phyloP scores from a whole-genome alignment of 2,888 invertebrate species.

The Dione juno region DNA sequence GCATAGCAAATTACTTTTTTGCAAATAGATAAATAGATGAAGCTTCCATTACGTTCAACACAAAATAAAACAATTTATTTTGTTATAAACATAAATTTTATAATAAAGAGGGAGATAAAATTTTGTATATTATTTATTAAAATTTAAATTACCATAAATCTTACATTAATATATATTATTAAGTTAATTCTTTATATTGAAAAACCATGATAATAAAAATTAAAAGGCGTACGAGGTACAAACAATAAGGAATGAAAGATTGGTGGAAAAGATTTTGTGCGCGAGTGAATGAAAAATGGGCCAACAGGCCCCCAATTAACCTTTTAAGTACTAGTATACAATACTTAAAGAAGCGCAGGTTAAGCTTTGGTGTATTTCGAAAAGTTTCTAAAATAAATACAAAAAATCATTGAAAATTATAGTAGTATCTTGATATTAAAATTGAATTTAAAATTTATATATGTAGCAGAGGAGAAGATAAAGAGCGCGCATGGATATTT shows the following conservation, averaged over 20 bases:
- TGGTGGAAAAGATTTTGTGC: constrained; percentile 21
- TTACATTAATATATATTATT: constrained; percentile 13
- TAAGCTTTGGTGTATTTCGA: neutral
- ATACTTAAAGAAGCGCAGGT: neutral
- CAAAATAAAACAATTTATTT: neutral
- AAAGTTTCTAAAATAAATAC: neutral
- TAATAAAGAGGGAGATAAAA: neutral
- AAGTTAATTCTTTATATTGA: constrained; percentile 3
- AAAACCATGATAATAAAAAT: constrained; percentile 20
- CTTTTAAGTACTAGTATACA: constrained; percentile 12
- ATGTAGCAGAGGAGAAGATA: too few species aligned
- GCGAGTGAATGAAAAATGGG: constrained; percentile 15
- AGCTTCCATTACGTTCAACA: neutral
- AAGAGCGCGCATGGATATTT: too few species aligned
- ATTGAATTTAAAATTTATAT: neutral
- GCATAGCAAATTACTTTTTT: neutral
- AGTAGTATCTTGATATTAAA: constrained; percentile 1
- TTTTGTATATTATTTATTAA: constrained; percentile 4
- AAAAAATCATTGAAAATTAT: neutral
- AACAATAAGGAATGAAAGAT: constrained; percentile 20
- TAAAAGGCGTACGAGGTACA: constrained; percentile 12
- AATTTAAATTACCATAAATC: constrained; percentile 11
- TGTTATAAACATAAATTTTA: neutral
- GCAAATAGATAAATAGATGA: too few species aligned
- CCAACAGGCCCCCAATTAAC: constrained; percentile 16